Evolutionary conservation across 1,140 invertebrate genomes (phyloP).

Genomic region (Pachypeltis micranthus): DNA sequence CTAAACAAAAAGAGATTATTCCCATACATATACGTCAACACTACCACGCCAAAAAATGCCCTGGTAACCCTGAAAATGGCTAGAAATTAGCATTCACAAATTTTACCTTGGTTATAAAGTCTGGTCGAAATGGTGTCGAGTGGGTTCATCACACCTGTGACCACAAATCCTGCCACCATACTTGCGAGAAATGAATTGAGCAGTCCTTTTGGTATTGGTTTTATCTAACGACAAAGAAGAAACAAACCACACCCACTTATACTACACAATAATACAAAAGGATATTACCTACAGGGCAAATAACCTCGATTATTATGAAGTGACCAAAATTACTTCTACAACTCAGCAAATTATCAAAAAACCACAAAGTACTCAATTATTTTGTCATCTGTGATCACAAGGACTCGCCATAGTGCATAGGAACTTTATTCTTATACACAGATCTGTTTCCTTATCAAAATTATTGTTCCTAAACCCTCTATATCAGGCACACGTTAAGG

Average conservation of each 20-base stretch:
- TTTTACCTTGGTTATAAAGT: constrained; percentile 77
- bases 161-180: constrained; percentile 62
- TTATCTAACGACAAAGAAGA: neutral
- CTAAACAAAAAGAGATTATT: too few relatives aligned
- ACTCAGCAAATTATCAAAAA: constrained; percentile 23
- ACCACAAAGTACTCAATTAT: too few relatives aligned
- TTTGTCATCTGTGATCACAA: too few relatives aligned
- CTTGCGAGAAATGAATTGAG: constrained; percentile 60
- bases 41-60: too few relatives aligned
- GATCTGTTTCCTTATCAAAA: too few relatives aligned
- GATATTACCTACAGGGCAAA: neutral
- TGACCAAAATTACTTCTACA: neutral
- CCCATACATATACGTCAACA: too few relatives aligned
- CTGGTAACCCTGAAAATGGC: too few relatives aligned
- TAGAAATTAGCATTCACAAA: too few relatives aligned
- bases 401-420: too few relatives aligned
- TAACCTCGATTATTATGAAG: neutral
- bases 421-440: too few relatives aligned
- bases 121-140: constrained; percentile 82
- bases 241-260: neutral
- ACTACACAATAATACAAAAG: neutral
- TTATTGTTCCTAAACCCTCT: too few relatives aligned
- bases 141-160: constrained; percentile 72
- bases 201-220: constrained; percentile 30
- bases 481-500: too few relatives aligned